Base-by-base conservation (phyloP, 2,113 vertebrate species). In the Sapajus apella region DNA sequence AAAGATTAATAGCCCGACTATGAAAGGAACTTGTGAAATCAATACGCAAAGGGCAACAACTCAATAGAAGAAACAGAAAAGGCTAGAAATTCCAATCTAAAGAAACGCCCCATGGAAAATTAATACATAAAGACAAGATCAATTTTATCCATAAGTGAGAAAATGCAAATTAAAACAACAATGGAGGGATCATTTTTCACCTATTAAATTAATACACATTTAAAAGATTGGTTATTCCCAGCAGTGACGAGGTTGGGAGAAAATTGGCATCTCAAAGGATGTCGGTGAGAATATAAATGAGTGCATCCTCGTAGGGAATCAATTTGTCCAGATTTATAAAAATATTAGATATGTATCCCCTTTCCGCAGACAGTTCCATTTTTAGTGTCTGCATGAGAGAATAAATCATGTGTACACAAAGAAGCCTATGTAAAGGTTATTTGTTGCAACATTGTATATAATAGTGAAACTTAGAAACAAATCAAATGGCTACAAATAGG, bases 101-200 rank as follows among this genome's bases (percentile, higher is more conserved):
- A 72, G 82, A 87, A 64, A 87, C 18, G 43, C n/a, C 30, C 17
- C 88, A 8, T 5, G 43, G 58, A 72, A 66, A 93, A 91, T 27
- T 52, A 58, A 68, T 52, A 17, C 23, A 32, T 8, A 3, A 56
- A 73, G 52, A 40, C 61, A 84, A 23, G 37, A n/a, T 84, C 37
- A 2, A 43, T 73, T 47, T 47, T 73, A 76, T 55, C 52, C 35
- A 23, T 18, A 81, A 82, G 45, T 82, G 32, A n/a, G 68, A 77
- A 89, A 82, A 82, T 32, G 66, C 75, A 90, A 92, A 94, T 86
- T 72, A 89, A 96, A 83, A 75, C 92, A 96, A 64, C 10, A 72
- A 27, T 73, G 23, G 35, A 64, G 5, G 25, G 40, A 52, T 93
- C 86, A 40, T 91, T 88, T 91, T 96, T 72, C 47, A 72, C n/a